These are phyloP conservation scores for Tenthredo amoena DNA, from an alignment of 2,888 invertebrate genomes.

Conservation along the genomic window DNA sequence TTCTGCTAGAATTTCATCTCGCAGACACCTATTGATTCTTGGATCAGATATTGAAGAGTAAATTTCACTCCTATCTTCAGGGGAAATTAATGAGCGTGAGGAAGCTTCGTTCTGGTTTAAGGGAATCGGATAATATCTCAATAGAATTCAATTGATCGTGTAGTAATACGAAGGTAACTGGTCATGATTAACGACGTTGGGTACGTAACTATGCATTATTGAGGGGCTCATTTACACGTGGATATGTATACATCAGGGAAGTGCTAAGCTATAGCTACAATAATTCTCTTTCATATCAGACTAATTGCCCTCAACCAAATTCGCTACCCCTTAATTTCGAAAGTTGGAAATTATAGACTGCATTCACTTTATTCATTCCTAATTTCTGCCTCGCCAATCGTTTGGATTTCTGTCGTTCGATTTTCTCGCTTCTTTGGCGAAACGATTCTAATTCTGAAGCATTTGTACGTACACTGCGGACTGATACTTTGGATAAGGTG, in stretches of 20 bases:
- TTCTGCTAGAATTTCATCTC: neutral
- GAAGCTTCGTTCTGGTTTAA: constrained; percentile 1
- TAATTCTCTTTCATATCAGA: neutral
- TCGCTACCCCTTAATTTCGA: neutral
- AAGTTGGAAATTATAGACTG: neutral
- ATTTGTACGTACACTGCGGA: neutral
- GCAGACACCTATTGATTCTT: neutral
- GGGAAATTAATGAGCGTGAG: constrained; percentile 4
- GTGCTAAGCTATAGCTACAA: neutral
- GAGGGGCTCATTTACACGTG: neutral
- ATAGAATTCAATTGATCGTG: neutral
- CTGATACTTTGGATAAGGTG: neutral
- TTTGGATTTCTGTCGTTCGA: neutral
- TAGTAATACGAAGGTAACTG: neutral
- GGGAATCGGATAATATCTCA: neutral
- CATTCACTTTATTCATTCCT: neutral
- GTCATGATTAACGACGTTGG: neutral
- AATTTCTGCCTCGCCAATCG: too few species aligned
- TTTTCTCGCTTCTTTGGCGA: neutral
- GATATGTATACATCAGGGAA: neutral
- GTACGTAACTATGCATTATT: constrained; percentile 7
- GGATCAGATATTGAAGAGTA: neutral
- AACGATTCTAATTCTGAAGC: neutral
- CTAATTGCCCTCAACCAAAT: neutral
- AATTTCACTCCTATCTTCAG: constrained; percentile 12